Evolutionary conservation across 37 sponge, comb jelly and placozoan genomes (phyloP).

Genomic region (Haliclona indistincta): DNA sequence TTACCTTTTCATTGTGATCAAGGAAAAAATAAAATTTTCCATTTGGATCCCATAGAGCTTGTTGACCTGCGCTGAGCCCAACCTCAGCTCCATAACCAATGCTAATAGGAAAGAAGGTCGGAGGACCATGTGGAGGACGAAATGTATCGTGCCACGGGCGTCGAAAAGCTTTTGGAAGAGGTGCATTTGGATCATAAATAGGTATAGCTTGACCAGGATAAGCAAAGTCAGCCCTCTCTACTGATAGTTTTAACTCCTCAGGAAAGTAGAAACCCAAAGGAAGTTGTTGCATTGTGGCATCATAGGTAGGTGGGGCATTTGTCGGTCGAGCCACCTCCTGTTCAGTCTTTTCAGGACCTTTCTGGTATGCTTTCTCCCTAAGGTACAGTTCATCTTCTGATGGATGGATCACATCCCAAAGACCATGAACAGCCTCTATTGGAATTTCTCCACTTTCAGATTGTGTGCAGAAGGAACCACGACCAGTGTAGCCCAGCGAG

Average conservation of each 20-base stretch:
- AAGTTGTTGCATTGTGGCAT: constrained; percentile 8
- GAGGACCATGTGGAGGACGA: constrained; percentile 69
- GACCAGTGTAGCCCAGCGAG: constrained; percentile 25
- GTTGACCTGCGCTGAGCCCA: constrained; percentile 38
- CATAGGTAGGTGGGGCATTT: constrained; percentile 29
- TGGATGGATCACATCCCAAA: constrained; percentile 47
- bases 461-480: neutral
- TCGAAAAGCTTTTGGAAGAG: constrained; percentile 39
- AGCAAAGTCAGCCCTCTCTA: neutral
- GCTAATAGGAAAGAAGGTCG: constrained; percentile 43
- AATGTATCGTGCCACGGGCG: constrained; percentile 64
- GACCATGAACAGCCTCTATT: constrained; percentile 11
- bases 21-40: constrained; percentile 45
- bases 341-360: neutral
- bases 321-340: neutral
- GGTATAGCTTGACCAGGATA: constrained; percentile 30
- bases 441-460: neutral
- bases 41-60: constrained; percentile 68
- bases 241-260: neutral
- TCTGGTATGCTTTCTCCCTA: neutral
- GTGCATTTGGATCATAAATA: constrained; percentile 53
- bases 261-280: constrained; percentile 29
- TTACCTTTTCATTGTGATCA: constrained; percentile 42
- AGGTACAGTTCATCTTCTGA: constrained; percentile 21
- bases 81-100: constrained; percentile 73